Evolutionary conservation across 2,113 vertebrate genomes (phyloP).

Genomic region (Meleagris gallopavo): DNA sequence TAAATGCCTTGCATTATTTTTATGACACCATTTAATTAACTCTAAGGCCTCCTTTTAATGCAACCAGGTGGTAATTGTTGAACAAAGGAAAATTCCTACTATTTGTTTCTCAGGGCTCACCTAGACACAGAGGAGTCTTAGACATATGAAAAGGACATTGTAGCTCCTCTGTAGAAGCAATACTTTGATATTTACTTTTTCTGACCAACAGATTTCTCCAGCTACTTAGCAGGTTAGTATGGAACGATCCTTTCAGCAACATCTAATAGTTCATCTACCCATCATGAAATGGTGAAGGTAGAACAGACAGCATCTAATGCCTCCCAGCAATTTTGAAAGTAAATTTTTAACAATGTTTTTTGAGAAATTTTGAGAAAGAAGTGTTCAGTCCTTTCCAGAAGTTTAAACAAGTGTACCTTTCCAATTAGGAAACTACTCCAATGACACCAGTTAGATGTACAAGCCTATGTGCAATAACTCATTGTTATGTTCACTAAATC

Average conservation of each 20-base stretch:
- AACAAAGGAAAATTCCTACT: background rate
- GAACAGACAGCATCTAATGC: background rate
- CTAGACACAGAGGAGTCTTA: background rate
- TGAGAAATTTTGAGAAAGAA: background rate
- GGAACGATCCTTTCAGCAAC: background rate
- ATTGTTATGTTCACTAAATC: background rate
- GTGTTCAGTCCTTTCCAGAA: rapidly evolving
- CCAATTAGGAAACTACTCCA: background rate
- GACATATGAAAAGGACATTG: background rate
- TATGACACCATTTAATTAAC: background rate
- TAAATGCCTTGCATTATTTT: background rate
- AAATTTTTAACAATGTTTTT: background rate
- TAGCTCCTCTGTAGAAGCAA: background rate
- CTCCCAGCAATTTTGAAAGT: background rate
- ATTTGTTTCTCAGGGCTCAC: background rate
- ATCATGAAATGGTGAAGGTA: background rate
- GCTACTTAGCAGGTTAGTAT: background rate
- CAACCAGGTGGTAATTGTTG: background rate
- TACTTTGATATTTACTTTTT: background rate
- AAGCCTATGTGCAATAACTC: background rate
- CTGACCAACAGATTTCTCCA: background rate
- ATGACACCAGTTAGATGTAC: too few relatives aligned
- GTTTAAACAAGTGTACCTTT: background rate
- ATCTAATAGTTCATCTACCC: background rate
- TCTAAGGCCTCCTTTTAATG: background rate